Percentiles rank a stretch among this genome's conserved stretches.
Conservation (phyloP, 2,888 invertebrate species). For the Synergus itoensis region DNA sequence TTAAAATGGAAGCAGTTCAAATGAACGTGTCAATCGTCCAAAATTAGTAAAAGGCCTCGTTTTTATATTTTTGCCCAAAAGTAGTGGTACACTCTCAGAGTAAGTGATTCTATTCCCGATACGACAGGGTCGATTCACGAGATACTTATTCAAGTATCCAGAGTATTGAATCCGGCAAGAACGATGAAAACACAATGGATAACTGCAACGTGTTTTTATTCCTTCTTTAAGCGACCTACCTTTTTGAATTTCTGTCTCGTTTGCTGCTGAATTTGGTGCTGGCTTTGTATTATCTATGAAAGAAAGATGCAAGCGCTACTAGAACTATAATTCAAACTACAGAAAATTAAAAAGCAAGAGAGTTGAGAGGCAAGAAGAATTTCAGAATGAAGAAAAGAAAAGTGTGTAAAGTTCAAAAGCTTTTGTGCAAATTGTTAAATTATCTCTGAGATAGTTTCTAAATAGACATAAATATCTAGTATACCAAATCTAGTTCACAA, state of each 20-base stretch:
- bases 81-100: conserved; percentile 32
- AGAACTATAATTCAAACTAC: not conserved
- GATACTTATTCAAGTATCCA: conserved; percentile 1
- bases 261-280: not conserved
- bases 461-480: not conserved
- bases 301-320: conserved; percentile 19
- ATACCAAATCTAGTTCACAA: not conserved
- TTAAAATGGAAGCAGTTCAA: conserved; percentile 1
- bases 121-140: not conserved
- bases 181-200: conserved; percentile 17
- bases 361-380: not conserved
- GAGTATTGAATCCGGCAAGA: conserved; percentile 3
- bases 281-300: conserved; percentile 13
- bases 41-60: not conserved
- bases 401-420: not conserved
- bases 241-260: conserved; percentile 1
- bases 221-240: conserved; percentile 25
- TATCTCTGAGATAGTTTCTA: not conserved
- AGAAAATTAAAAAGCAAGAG: conserved; percentile 1
- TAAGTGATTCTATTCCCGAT: not conserved
- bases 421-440: not conserved
- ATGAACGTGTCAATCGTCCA: conserved; percentile 4
- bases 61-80: not conserved
- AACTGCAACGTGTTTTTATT: not conserved
- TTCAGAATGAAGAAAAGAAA: not conserved